Evolutionary conservation across 2,797 vertebrate genomes (phyloP), one percentile per base, ranked within the genome.

Genomic region (Tympanoctomys barrerae): DNA sequence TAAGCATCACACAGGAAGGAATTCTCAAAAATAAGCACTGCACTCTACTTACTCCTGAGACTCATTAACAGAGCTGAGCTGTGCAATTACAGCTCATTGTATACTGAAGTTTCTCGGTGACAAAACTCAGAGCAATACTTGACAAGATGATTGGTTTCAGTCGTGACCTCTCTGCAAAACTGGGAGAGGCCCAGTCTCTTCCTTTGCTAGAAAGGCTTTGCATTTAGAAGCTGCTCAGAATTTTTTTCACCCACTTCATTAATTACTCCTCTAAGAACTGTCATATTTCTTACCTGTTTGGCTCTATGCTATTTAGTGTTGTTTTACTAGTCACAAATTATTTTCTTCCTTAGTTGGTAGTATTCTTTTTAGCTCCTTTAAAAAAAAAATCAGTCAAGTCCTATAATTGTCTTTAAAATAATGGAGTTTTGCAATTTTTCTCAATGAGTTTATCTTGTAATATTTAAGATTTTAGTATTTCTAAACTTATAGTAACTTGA

Each of bases 401-500:
- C n/a, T 71, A n/a, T 28, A 86, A 73, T 24, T 4, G 70, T 54
- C 19, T 84, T 70, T 89, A 82, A 94, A 87, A 62, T 52, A 78
- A 90, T 5, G 2, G 28, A 91, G 33, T 70, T 94, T 86, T 19
- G 79, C 36, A 77, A 36, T 68, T 89, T 93, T 85, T 79, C 62
- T 79, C 89, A 89, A 49, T 83, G 54, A 77, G 71, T 22, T 73
- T 49, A 26, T 54, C 66, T 94, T 89, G 49, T 8, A 81, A 80
- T 49, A 57, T 54, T 92, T 92, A 91, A 78, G 70, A 87, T 24
- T 86, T 87, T 57, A 79, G 18, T 24, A 79, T 86, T 94, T 90
- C 62, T n/a, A 85, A 94, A 82, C 73, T 75, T 87, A 49, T 7
- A 85, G 33, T 36, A 86, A 22, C 24, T 94, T 78, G 82, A 88